These are phyloP conservation scores for Galaxias olidus DNA, from an alignment of 2,797 vertebrate genomes.

Conservation along the genomic window DNA sequence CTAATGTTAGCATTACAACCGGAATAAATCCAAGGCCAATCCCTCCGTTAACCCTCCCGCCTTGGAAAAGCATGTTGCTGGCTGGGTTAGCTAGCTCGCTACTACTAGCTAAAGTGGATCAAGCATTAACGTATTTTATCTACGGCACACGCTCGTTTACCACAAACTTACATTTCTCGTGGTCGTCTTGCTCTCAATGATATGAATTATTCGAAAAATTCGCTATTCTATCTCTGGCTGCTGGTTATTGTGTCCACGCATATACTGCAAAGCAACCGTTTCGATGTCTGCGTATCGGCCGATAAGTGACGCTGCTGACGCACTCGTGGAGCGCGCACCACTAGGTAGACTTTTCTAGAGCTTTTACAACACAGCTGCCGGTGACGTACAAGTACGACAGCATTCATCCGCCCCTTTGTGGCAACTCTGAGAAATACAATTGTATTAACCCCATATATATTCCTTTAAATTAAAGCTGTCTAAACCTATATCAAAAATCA, in stretches of 20 bases:
- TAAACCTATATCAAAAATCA: too few species aligned
- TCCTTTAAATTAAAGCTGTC: too few species aligned
- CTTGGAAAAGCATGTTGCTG: slow-evolving; percentile 58
- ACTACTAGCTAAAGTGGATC: not conserved
- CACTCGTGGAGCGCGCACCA: slow-evolving; percentile 20
- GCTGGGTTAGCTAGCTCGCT: slow-evolving; percentile 21
- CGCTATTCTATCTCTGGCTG: too few species aligned
- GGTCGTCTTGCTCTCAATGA: slow-evolving; percentile 13
- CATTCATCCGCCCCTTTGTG: slow-evolving; percentile 78
- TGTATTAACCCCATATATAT: too few species aligned
- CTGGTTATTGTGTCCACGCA: slow-evolving; percentile 17
- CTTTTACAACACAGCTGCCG: slow-evolving; percentile 61
- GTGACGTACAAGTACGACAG: slow-evolving; percentile 75
- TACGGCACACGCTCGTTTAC: not conserved
- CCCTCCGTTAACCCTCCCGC: slow-evolving; percentile 70
- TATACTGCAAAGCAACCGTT: slow-evolving; percentile 27
- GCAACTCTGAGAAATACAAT: slow-evolving; percentile 62
- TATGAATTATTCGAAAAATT: too few species aligned
- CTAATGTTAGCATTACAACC: slow-evolving; percentile 7
- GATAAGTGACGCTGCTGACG: not conserved
- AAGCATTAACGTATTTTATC: too few species aligned
- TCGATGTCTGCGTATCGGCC: not conserved
- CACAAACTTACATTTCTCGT: slow-evolving; percentile 67
- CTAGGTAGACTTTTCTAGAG: slow-evolving; percentile 72
- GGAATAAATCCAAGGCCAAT: slow-evolving; percentile 44